phyloP scores from a whole-genome alignment of 1,140 invertebrate species.

The Aplysia californica region DNA sequence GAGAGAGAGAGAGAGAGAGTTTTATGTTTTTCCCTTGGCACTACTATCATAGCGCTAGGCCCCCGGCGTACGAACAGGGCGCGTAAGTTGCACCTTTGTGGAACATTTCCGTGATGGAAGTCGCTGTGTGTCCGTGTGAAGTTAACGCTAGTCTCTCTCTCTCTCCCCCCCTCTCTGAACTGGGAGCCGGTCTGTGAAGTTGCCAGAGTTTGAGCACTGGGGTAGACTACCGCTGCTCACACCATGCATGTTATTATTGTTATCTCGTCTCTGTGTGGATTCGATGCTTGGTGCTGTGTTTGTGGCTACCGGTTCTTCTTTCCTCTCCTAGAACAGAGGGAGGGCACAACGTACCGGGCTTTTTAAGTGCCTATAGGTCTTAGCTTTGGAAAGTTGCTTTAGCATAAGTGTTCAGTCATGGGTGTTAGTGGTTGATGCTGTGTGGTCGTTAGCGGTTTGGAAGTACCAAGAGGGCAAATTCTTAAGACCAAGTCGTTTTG shows the following conservation, averaged over 20 bases:
- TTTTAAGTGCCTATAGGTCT: too few relatives aligned
- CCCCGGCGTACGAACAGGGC: neutral
- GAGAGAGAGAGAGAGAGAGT: slow-evolving; percentile 13
- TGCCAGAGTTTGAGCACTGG: neutral
- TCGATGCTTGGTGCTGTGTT: neutral
- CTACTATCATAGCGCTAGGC: neutral
- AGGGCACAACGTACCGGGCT: too few relatives aligned
- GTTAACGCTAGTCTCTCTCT: slow-evolving; percentile 5
- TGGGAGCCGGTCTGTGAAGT: neutral
- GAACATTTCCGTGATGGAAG: neutral
- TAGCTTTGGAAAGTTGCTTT: too few relatives aligned
- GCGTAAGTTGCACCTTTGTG: neutral
- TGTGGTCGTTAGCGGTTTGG: too few relatives aligned
- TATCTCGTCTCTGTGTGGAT: neutral
- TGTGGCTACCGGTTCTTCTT: neutral
- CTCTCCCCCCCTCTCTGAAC: neutral
- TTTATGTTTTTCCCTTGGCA: neutral
- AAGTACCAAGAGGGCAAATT: too few relatives aligned
- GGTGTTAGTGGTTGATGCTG: too few relatives aligned
- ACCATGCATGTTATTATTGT: neutral
- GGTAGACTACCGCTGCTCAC: neutral
- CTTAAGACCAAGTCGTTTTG: neutral
- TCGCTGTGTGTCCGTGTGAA: neutral
- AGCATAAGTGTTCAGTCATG: too few relatives aligned
- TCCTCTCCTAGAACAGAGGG: too few relatives aligned